Percentiles rank a stretch among this genome's conserved stretches.
phyloP scores from a whole-genome alignment of 2,113 vertebrate genomes.

The Dipodomys stephensi region DNA sequence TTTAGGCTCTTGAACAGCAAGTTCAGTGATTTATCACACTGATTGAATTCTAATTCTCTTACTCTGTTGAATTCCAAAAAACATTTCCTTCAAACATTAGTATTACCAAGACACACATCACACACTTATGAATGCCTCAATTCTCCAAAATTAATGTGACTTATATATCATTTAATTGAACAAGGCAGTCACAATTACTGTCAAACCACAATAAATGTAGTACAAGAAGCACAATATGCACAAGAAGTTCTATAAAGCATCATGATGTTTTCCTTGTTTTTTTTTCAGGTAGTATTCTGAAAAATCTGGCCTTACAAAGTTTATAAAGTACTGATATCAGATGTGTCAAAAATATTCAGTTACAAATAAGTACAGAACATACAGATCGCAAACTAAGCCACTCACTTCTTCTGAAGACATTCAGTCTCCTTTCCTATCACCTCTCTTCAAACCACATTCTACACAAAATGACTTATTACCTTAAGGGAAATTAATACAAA shows the following conservation, averaged over 20 bases:
- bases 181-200: not conserved
- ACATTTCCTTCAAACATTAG: slow-evolving; percentile 66
- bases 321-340: not conserved
- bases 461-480: not conserved
- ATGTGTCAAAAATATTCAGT: not conserved
- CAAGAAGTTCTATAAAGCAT: not conserved
- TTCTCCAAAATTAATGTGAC: slow-evolving; percentile 18
- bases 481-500: not conserved
- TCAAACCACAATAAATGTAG: not conserved
- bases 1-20: slow-evolving; percentile 70
- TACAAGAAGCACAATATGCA: not conserved
- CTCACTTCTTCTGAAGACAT: not conserved
- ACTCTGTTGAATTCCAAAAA: slow-evolving; percentile 64
- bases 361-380: not conserved
- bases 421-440: not conserved
- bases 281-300: not conserved
- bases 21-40: slow-evolving; percentile 66
- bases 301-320: slow-evolving; percentile 24
- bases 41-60: slow-evolving; percentile 71
- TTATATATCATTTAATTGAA: not conserved
- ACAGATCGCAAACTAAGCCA: not conserved
- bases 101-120: not conserved
- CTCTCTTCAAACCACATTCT: not conserved
- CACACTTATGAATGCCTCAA: not conserved
- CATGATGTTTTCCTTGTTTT: not conserved